Evolutionary conservation across 2,113 vertebrate genomes (phyloP).

Genomic region (Serinus canaria): DNA sequence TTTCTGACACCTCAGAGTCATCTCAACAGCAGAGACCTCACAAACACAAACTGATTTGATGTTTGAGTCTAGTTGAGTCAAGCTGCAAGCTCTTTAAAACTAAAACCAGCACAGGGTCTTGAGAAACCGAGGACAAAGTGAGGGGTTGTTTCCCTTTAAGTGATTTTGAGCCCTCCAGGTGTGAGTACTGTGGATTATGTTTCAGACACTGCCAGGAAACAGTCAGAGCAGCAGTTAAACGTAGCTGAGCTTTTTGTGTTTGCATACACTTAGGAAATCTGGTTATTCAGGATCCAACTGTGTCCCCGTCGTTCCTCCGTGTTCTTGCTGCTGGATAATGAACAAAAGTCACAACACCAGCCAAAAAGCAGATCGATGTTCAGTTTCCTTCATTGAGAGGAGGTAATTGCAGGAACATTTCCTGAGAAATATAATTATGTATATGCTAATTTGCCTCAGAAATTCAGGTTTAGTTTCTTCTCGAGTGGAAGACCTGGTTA

Average conservation of each 20-base stretch:
- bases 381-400: not conserved
- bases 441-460: conserved; percentile 28
- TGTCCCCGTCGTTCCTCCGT: not conserved
- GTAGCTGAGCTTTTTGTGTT: conserved; percentile 22
- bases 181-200: not conserved
- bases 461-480: not conserved
- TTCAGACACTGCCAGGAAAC: conserved; percentile 19
- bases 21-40: no score
- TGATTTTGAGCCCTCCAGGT: not conserved
- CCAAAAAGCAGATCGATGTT: conserved; percentile 34
- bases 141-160: not conserved
- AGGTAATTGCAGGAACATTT: conserved; percentile 46
- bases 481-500: not conserved
- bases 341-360: conserved; percentile 11
- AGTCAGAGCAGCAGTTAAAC: conserved; percentile 18
- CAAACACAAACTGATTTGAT: not conserved
- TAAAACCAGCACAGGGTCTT: not conserved
- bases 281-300: conserved; percentile 46
- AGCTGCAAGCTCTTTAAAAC: not conserved
- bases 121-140: not conserved
- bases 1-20: no score
- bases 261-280: conserved; percentile 26
- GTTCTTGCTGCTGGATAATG: conserved; percentile 38
- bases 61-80: not conserved
- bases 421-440: conserved; percentile 34